These are phyloP conservation scores for Drosophila tripunctata DNA, from an alignment of 2,888 invertebrate species.

Conservation along the genomic window DNA sequence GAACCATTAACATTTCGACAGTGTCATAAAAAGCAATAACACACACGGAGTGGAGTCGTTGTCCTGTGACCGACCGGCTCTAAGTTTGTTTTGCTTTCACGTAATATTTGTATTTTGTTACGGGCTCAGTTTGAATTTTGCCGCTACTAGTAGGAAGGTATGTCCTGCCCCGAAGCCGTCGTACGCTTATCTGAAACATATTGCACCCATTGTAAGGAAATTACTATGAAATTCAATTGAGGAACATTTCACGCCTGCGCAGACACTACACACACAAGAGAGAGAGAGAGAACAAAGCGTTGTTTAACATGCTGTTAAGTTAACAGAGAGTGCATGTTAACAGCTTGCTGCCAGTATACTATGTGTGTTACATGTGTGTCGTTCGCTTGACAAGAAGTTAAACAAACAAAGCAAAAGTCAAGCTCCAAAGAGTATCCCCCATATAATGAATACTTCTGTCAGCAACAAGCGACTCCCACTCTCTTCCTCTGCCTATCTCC, in stretches of 20 bases:
- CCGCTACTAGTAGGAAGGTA: conserved; percentile 36
- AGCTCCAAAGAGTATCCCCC: conserved; percentile 50
- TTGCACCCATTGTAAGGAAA: conserved; percentile 60
- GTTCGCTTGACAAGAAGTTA: conserved; percentile 62
- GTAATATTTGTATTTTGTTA: conserved; percentile 36
- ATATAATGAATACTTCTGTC: conserved; percentile 61
- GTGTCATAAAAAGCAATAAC: conserved; percentile 26
- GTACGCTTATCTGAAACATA: conserved; percentile 70
- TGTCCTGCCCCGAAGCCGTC: conserved; percentile 64
- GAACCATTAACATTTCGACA: conserved; percentile 36
- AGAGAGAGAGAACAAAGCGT: background rate
- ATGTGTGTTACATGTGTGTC: no score
- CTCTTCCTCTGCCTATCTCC: conserved; percentile 1
- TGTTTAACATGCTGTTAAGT: conserved; percentile 16
- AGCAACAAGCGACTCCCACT: conserved; percentile 57
- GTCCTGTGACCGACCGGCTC: conserved; percentile 55
- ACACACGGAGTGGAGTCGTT: conserved; percentile 61
- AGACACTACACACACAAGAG: conserved; percentile 1
- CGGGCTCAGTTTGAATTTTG: background rate
- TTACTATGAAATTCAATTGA: conserved; percentile 69
- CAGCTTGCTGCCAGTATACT: background rate
- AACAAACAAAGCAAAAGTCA: conserved; percentile 75
- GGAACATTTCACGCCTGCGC: conserved; percentile 60
- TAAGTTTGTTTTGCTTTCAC: conserved; percentile 64
- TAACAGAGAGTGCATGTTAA: background rate